Evolutionary conservation across 2,113 vertebrate species (phyloP).

Genomic region (Tetraodon nigroviridis): DNA sequence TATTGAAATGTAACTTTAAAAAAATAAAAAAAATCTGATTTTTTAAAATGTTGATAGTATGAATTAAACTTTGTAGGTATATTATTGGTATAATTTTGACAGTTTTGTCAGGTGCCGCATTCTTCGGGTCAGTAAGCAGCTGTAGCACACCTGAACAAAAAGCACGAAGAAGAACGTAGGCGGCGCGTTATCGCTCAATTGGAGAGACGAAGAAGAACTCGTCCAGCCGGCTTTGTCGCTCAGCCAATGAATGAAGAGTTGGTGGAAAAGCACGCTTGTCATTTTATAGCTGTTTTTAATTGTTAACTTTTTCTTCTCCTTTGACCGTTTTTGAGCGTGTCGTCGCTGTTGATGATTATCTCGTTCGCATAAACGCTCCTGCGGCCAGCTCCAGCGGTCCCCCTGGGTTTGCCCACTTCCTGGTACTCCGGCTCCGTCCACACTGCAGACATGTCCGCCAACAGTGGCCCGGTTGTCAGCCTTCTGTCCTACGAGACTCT

Average conservation of each 20-base stretch:
- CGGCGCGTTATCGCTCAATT: neutral
- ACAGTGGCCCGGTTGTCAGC: constrained; percentile 38
- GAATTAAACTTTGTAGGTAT: too few species aligned
- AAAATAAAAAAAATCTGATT: too few species aligned
- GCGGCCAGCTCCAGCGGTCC: too few species aligned
- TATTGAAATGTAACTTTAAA: too few species aligned
- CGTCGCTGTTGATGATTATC: neutral
- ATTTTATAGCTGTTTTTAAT: neutral
- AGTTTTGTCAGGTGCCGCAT: too few species aligned
- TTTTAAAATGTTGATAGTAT: too few species aligned
- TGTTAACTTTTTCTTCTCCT: neutral
- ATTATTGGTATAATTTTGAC: too few species aligned
- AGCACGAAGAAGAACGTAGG: neutral
- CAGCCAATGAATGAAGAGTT: constrained; percentile 16
- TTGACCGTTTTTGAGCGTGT: neutral
- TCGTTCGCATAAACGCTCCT: too few species aligned
- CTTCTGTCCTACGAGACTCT: constrained; percentile 77
- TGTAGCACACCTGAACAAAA: neutral
- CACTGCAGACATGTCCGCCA: constrained; percentile 59
- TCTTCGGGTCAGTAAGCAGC: too few species aligned
- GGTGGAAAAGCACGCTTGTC: constrained; percentile 11
- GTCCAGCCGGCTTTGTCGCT: neutral
- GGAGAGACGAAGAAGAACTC: neutral
- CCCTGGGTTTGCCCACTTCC: neutral
- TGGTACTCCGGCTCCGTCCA: constrained; percentile 1